Base-by-base conservation (phyloP, 2,797 vertebrate genomes). In the Urosaurus nigricauda region DNA sequence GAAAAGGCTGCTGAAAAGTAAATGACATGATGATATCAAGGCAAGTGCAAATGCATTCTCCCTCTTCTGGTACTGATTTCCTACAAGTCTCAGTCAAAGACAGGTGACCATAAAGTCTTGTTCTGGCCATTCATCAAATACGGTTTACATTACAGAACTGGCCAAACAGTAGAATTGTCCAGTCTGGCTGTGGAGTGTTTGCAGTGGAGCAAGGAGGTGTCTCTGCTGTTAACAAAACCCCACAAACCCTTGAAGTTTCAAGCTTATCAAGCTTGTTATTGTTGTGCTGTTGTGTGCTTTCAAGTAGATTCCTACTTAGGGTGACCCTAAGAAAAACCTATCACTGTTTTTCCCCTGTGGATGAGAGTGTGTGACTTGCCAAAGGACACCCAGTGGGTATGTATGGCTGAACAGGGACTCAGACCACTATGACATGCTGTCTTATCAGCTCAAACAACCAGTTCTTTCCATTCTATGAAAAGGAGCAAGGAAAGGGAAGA, bases 91-190 rank as follows among this genome's bases (percentile, higher is more conserved):
- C 26, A 58, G 56, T 56, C 53, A 68, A 29, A 58, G 32, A 75
- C 43, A 89, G 35, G 77, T 43, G 58, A 89, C 12, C 21, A 71
- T 83, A 83, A 89, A 86, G 82, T 53, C 79, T n/a, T 75, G 32
- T 13, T 47, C 84, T 81, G 84, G 79, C 43, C 60, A 53, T 77
- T 86, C 35, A 29, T 86, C 83, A 43, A n/a, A 60, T 19, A 43
- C 47, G 77, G 77, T 82, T 51, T 13, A 83, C 73, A 77, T 82
- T 75, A 51, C 58, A 82, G 56, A 32, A 16, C 58, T 85, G 53
- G 77, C 56, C 84, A 71, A 35, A 24, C 68, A 53, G 11, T 40
- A 16, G 37, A 88, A 68, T 68, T 32, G 73, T 74, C 70, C 80
- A 68, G 74, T 68, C 35, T 53, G 77, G 40, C 56, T 73, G 24